Conservation (phyloP, 1,140 invertebrate genomes). For the Drosophila arizonae region DNA sequence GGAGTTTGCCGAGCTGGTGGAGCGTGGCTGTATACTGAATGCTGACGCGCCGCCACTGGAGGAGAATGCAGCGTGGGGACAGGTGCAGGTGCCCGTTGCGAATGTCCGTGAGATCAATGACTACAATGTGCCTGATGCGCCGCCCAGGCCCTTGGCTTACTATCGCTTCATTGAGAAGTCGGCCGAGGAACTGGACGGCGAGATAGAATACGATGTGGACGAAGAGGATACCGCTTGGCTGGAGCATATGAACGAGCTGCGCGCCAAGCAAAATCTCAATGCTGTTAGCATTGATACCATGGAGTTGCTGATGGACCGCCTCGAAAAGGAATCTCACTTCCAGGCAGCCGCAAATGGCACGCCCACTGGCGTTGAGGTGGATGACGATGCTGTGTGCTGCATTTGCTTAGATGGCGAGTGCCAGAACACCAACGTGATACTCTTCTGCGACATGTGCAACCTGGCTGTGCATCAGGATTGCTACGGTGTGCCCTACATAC, state of each 20-base stretch:
- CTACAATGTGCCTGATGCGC: constrained; percentile 91
- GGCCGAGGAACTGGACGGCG: constrained; percentile 95
- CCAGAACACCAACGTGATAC: constrained; percentile 84
- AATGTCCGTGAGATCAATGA: constrained; percentile 90
- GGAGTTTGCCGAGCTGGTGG: constrained; percentile 85
- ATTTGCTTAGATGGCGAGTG: constrained; percentile 98
- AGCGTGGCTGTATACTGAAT: constrained; percentile 81
- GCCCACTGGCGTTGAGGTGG: constrained; percentile 90
- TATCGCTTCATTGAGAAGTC: constrained; percentile 97
- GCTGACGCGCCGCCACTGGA: constrained; percentile 84
- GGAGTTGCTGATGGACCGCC: constrained; percentile 97
- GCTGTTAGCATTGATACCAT: constrained; percentile 93
- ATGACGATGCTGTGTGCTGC: constrained; percentile 99
- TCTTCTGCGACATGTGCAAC: constrained; percentile 99
- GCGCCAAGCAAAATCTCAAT: constrained; percentile 87
- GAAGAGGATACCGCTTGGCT: constrained; percentile 98
- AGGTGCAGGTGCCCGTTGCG: constrained; percentile 91
- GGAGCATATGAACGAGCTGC: constrained; percentile 92
- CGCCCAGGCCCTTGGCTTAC: constrained; percentile 90
- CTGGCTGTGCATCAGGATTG: constrained; percentile 99
- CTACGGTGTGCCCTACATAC: constrained; percentile 99
- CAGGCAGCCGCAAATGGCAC: constrained; percentile 84
- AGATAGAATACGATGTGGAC: constrained; percentile 98
- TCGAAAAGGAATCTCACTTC: constrained; percentile 99
- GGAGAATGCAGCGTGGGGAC: constrained; percentile 84